These are phyloP conservation scores for Botia almorhae DNA, from an alignment of 2,797 vertebrate species.

Conservation along the genomic window DNA sequence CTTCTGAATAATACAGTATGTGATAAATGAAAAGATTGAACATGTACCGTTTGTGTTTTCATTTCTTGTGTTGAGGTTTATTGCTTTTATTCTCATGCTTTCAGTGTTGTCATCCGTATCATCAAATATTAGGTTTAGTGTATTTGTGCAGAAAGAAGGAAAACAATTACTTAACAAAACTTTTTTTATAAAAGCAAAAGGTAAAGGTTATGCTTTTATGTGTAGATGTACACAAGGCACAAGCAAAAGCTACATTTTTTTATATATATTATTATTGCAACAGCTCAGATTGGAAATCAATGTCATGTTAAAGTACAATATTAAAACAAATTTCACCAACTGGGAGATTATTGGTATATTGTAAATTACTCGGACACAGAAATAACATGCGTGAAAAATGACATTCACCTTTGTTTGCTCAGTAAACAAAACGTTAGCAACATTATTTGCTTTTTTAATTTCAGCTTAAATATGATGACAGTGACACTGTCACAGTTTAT, in stretches of 20 bases:
- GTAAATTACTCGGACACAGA: not conserved
- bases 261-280: no score
- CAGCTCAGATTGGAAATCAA: not conserved
- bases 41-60: no score
- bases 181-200: not conserved
- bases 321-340: not conserved
- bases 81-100: no score
- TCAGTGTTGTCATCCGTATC: no score
- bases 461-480: not conserved
- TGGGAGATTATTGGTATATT: not conserved
- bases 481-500: not conserved
- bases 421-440: constrained; percentile 30
- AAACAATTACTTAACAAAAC: no score
- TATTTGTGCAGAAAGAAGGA: no score
- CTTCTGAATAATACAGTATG: not conserved
- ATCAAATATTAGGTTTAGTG: no score
- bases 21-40: not conserved
- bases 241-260: no score
- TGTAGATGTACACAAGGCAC: not conserved
- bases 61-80: no score
- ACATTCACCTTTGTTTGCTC: constrained; percentile 10
- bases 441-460: constrained; percentile 17
- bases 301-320: not conserved
- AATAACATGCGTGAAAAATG: constrained; percentile 10
- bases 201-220: not conserved